These are phyloP conservation scores for Drosophila nannoptera DNA, from an alignment of 1,140 invertebrate species.

Conservation along the genomic window DNA sequence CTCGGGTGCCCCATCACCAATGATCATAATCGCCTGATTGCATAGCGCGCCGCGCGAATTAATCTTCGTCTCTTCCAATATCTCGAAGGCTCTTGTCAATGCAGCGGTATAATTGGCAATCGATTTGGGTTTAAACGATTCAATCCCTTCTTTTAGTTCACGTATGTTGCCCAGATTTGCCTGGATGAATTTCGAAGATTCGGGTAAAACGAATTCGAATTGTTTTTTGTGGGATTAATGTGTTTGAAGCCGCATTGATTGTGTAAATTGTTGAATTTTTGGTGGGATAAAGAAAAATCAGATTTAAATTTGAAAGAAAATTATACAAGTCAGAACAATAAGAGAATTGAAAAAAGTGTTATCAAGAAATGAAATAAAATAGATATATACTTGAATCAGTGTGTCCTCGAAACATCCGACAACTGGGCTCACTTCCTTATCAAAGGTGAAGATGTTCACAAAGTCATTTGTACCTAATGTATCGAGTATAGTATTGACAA, in stretches of 20 bases:
- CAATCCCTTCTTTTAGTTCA: constrained; percentile 89
- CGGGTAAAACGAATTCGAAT: constrained; percentile 23
- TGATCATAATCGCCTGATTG: constrained; percentile 95
- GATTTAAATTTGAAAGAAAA: constrained; percentile 32
- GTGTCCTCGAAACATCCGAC: constrained; percentile 93
- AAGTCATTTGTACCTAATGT: constrained; percentile 99
- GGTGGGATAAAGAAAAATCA: constrained; percentile 44
- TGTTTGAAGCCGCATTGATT: constrained; percentile 43
- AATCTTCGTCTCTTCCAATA: constrained; percentile 84
- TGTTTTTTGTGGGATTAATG: constrained; percentile 22
- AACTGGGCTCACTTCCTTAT: constrained; percentile 86
- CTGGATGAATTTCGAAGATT: constrained; percentile 79
- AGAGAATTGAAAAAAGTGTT: too few relatives aligned
- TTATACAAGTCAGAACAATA: not conserved
- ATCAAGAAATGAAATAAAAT: constrained; percentile 23
- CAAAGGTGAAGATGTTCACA: constrained; percentile 96
- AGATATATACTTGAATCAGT: constrained; percentile 86
- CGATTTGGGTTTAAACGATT: constrained; percentile 88
- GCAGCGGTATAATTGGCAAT: constrained; percentile 97
- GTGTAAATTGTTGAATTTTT: constrained; percentile 27
- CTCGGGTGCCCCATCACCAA: constrained; percentile 98
- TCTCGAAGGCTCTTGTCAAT: constrained; percentile 92
- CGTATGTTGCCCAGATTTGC: constrained; percentile 94
- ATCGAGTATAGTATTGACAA: constrained; percentile 96
- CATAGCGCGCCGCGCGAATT: constrained; percentile 83